Percentiles rank a stretch among this genome's conserved stretches.
phyloP scores from a whole-genome alignment of 2,888 invertebrate genomes.

The Siphlonurus alternatus region DNA sequence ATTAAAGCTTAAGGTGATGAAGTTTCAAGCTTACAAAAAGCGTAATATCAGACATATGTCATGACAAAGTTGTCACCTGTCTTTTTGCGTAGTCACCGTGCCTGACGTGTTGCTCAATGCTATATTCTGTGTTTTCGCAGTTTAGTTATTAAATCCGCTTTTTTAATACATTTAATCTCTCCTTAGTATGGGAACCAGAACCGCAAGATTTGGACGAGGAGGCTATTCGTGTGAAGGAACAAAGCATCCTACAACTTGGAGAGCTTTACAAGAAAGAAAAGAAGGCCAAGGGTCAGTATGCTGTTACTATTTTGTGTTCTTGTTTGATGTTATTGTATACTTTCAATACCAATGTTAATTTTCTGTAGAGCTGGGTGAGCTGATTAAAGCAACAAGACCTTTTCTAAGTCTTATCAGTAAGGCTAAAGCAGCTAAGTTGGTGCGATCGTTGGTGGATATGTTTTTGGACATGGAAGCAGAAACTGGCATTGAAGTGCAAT shows the following conservation, averaged over 20 bases:
- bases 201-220: constrained; percentile 73
- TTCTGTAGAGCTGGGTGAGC: constrained; percentile 52
- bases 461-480: constrained; percentile 94
- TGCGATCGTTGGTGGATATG: constrained; percentile 90
- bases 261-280: constrained; percentile 84
- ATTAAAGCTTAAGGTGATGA: background rate
- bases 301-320: background rate
- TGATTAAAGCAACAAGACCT: constrained; percentile 89
- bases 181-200: constrained; percentile 37
- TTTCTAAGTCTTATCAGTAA: constrained; percentile 92
- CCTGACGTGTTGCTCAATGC: background rate
- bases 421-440: constrained; percentile 97
- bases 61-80: background rate
- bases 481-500: constrained; percentile 79
- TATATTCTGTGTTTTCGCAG: too few species aligned
- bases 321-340: background rate
- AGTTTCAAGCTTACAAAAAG: background rate
- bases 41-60: background rate
- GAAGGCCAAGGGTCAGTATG: constrained; percentile 54
- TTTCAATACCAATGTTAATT: background rate
- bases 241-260: constrained; percentile 83
- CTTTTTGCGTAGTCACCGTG: background rate
- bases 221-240: constrained; percentile 79
- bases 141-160: too few species aligned
- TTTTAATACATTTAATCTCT: too few species aligned